A percentile compares a stretch with the other conserved stretches of the same genome.
These are phyloP conservation scores for Oceanodroma leucorhoa DNA, from an alignment of 2,797 vertebrate species.

Conservation along the genomic window DNA sequence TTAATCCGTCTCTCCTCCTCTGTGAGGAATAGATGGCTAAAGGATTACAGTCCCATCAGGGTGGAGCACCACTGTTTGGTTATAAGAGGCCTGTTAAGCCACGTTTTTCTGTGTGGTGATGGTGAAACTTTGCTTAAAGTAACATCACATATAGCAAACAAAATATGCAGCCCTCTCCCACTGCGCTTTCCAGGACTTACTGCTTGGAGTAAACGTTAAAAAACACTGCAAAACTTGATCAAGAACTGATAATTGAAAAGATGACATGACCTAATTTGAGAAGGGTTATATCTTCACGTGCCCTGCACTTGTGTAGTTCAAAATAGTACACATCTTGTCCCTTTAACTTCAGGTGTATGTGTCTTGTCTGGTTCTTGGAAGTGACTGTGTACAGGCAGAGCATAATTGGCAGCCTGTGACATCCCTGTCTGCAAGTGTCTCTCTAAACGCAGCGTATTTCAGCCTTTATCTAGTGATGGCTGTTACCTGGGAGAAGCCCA, in stretches of 20 bases:
- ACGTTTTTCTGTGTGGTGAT: neutral
- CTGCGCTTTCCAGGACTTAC: neutral
- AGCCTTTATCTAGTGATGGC: constrained; percentile 79
- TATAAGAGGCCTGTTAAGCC: neutral
- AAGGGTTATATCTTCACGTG: neutral
- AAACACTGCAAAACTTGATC: constrained; percentile 22
- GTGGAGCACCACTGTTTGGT: neutral
- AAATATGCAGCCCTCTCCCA: neutral
- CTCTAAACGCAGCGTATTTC: constrained; percentile 75
- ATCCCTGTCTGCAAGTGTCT: constrained; percentile 78
- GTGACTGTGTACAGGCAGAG: constrained; percentile 73
- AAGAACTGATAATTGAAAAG: constrained; percentile 44
- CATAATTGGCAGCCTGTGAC: constrained; percentile 82
- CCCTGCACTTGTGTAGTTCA: constrained; percentile 51
- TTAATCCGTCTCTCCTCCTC: neutral
- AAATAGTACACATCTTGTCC: constrained; percentile 52
- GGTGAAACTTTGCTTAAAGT: neutral
- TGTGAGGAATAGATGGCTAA: neutral
- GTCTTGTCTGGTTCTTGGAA: constrained; percentile 69
- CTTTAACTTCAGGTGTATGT: constrained; percentile 69
- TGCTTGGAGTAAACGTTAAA: neutral
- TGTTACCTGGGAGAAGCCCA: constrained; percentile 79
- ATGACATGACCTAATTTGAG: constrained; percentile 41
- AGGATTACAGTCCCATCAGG: neutral
- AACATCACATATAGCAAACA: neutral